Base-by-base conservation (phyloP, 1,140 invertebrate genomes). In the Ditylenchus dipsaci region DNA sequence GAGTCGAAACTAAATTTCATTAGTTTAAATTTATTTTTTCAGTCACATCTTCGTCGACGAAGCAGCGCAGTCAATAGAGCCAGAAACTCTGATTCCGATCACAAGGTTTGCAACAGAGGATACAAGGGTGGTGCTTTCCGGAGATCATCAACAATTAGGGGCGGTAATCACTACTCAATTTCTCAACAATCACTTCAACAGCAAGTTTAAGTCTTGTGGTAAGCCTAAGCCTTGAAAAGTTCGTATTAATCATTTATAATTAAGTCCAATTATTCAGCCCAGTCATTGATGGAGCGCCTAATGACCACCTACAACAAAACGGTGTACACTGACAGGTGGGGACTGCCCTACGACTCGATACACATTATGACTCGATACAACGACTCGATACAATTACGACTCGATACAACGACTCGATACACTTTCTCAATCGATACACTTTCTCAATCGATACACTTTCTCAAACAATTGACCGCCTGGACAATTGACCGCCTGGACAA, bases 81-180 rank as follows among this genome's bases (percentile, higher is more conserved):
- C 61, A 17, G 73, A 75, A 30, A 67, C 21, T 33, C 77, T 71
- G 70, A 76, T 78, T 62, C 72, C 76, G 1, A 66, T 76, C 60
- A 74, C 58, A 21, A 47, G 68, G 29, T 27, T 73, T 26, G 70
- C 57, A 21, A 7, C 49, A 23, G 53, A 29, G 1, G 27, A 59
- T 15, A 73, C 79, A 26, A 72, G 84, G 84, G 87, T 92, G 8
- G 85, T 95, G 68, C 84, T 96, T 1, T 90, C 91, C 69, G 93
- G 93, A 8, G 93, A 96, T 87, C 93, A 91, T 17, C 86, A 89
- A 81, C 93, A 97, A 84, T 86, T 96, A 30, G 92, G 92, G 0
- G 91, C 93, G 8, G 87, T 94, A 9, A 84, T 93, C 8, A 83
- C 88, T 65, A 91, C 89, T 42, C 85, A 84, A 56, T 84, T 88